Base-by-base conservation (phyloP, 2,888 invertebrate genomes). In the Catocala fraxini region DNA sequence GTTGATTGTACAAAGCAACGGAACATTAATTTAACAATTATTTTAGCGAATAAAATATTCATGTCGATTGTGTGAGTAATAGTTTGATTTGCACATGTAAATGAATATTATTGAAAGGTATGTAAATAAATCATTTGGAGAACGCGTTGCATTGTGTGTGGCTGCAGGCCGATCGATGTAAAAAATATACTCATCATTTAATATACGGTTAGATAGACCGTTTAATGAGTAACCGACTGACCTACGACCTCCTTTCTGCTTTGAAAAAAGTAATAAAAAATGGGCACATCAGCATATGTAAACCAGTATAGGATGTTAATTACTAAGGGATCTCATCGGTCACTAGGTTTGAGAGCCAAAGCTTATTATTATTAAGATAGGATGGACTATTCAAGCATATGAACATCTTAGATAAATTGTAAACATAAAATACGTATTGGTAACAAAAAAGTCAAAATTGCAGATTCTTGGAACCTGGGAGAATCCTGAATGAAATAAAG, bases 1-100 rank as follows among this genome's bases (percentile, higher is more conserved):
- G 81, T 49, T 65, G 68, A 73, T 68, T 58, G 62, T 56, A 33
- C 41, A 59, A 70, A 68, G 60, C 72, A 73, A 65, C 70, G 58
- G 73, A 59, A 71, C 71, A 58, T 49, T 52, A 58, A 69, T 68
- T 68, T 62, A 69, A 70, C 70, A 51, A 81, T 75, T 70, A 73
- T 75, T 65, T 58, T 53, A 11, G 59, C 55, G 56, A 57, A 57
- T 57, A 65, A 65, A 63, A 68, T 65, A 79, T 75, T 71, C 69
- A 76, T 76, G 71, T 74, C 71, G 68, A 75, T 75, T 65, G 71
- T 71, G 60, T 62, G 62, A 61, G 56, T 72, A 74, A 67, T 73
- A 64, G 59, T 71, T 70, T 68, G 53, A 70, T 68, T 71, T 68
- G 66, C 69, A 72, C 63, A 66, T 73, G 71, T 65, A 67, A 64